phyloP scores from a whole-genome alignment of 1,140 invertebrate species.

The Drosophila subpulchrella region DNA sequence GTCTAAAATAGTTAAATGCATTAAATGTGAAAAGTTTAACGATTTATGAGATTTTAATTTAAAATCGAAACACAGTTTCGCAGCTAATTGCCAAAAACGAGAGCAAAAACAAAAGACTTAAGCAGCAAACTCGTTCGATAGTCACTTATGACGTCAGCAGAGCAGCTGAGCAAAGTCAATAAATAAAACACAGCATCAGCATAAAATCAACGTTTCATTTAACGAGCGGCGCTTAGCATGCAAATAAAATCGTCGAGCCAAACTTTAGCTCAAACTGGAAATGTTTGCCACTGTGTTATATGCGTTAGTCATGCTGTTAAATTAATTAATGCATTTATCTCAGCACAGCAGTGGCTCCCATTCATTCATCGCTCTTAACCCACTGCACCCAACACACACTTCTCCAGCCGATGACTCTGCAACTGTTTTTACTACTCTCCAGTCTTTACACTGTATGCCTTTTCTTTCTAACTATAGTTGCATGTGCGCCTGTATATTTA shows the following conservation, averaged over 20 bases:
- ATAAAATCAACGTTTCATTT: conserved; percentile 33
- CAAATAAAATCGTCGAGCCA: conserved; percentile 38
- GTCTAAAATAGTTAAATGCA: no score
- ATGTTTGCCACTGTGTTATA: conserved; percentile 13
- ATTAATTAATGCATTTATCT: conserved; percentile 48
- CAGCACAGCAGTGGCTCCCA: background rate
- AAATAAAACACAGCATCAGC: conserved; percentile 39
- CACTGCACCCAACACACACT: conserved; percentile 3
- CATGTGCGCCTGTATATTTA: conserved; percentile 7
- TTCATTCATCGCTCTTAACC: conserved; percentile 43
- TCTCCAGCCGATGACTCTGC: conserved; percentile 40
- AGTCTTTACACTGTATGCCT: conserved; percentile 13
- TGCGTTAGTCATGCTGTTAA: conserved; percentile 28
- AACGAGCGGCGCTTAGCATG: conserved; percentile 61
- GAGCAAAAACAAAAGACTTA: conserved; percentile 65
- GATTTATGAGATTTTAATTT: no score
- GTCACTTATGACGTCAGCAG: conserved; percentile 60
- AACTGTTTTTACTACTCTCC: conserved; percentile 34
- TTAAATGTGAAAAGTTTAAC: no score
- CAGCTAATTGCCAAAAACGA: conserved; percentile 6
- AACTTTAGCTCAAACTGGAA: conserved; percentile 38
- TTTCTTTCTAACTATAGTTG: conserved; percentile 11
- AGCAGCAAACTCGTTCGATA: conserved; percentile 59
- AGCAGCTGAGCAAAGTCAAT: conserved; percentile 33
- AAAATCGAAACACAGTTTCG: conserved; percentile 11